Evolutionary conservation across 2,888 invertebrate species (phyloP), one percentile per base, ranked within the genome.

Genomic region (Habroteleia sp.): DNA sequence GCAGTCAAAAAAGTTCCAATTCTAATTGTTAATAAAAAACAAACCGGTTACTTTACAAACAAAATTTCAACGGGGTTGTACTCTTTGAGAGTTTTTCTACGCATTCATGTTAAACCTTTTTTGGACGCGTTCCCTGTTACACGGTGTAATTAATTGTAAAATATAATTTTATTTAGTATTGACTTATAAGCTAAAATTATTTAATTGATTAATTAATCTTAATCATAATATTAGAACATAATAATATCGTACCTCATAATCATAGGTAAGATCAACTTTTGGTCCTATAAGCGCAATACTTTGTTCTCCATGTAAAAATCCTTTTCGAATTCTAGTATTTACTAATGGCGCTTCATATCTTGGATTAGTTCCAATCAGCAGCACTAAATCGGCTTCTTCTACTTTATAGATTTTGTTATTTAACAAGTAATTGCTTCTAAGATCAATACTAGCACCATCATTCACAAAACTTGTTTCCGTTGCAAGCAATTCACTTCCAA

Each of bases 291-390:
- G 89, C 0, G 95, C 98, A 35, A 99, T 90, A 58, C 91, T 89
- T 68, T 87, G 91, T 87, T 99, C 98, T 88, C 96, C 96, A 87
- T 98, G 97, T n/a, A 99, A 91, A 90, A 95, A 99, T 68, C 95
- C 93, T 89, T 99, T 99, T 69, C 99, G 93, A 77, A 99, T 93
- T 82, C 99, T 93, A 0, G 99, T 95, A 89, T 99, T 99, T 68
- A 99, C 90, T 20, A 99, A 90, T 0, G 99, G 98, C 31, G 99
- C 99, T 90, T 99, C 99, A 88, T 95, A 97, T 50, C 99, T 93
- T 0, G 98, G 96, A 91, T 99, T 99, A 0, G 98, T 97, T 58
- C 99, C 99, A 81, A 99, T 93, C 50, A 99, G 90, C 0, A 99
- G 90, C 11, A 99, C 92, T 62, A 95, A 92, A 89, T 99, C 99